Conservation (phyloP, 1,140 invertebrate genomes). For the Platorchestia sp. region DNA sequence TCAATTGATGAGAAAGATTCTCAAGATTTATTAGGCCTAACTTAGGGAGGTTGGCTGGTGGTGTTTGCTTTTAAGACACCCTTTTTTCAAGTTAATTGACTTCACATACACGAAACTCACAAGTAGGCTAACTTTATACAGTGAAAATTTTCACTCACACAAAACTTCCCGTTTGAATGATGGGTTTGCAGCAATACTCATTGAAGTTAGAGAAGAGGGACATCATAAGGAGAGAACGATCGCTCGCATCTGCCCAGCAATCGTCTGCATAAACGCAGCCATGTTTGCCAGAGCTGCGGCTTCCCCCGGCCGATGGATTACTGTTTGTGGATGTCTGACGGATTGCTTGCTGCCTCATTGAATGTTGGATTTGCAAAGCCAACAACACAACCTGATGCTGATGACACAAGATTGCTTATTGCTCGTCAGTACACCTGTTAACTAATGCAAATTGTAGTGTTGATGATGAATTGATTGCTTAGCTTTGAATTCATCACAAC, state of each 20-base stretch:
- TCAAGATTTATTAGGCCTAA: neutral
- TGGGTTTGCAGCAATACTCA: neutral
- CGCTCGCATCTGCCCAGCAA: neutral
- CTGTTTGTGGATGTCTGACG: neutral
- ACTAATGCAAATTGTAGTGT: neutral
- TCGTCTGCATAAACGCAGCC: neutral
- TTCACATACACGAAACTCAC: neutral
- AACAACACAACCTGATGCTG: neutral
- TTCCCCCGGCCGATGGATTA: neutral
- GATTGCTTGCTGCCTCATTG: neutral
- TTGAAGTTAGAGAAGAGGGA: neutral
- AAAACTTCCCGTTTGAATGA: neutral
- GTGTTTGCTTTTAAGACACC: neutral
- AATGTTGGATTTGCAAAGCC: neutral
- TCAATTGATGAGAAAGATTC: neutral
- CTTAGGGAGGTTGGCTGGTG: neutral
- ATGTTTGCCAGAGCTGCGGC: neutral
- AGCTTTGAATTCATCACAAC: neutral
- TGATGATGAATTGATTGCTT: neutral
- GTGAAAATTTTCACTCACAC: neutral
- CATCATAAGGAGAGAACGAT: neutral
- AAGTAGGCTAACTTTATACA: too few species aligned
- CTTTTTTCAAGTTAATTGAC: neutral
- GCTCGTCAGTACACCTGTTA: neutral
- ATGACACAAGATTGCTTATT: neutral